These are phyloP conservation scores for Pterocles orientalis DNA, from an alignment of 2,113 vertebrate species.

Conservation along the genomic window DNA sequence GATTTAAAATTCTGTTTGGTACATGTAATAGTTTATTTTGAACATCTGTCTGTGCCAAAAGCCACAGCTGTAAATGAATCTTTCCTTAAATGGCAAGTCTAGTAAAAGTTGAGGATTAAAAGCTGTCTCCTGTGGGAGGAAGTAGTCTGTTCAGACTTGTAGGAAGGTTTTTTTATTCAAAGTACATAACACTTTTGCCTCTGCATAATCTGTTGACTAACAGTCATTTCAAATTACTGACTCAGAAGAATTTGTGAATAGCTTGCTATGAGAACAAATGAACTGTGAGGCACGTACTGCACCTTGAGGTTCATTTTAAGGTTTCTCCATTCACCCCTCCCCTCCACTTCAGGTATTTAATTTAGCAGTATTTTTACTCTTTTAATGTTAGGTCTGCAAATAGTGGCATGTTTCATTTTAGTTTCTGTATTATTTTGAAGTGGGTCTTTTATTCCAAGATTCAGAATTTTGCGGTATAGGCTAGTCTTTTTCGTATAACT, in stretches of 20 bases:
- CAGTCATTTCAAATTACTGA: constrained; percentile 63
- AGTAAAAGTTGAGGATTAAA: constrained; percentile 64
- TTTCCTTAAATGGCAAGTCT: constrained; percentile 66
- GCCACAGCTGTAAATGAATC: constrained; percentile 66
- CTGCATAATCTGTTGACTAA: constrained; percentile 63
- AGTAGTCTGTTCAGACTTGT: constrained; percentile 73
- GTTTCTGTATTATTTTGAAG: not conserved
- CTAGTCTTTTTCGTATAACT: not conserved
- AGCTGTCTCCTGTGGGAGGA: constrained; percentile 67
- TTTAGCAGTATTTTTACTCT: constrained; percentile 31
- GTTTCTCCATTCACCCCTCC: constrained; percentile 32
- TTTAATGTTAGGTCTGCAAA: not conserved
- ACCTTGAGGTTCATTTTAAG: constrained; percentile 46
- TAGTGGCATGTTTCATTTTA: not conserved
- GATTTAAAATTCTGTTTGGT: constrained; percentile 57
- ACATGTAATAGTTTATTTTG: constrained; percentile 67
- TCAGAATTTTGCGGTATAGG: not conserved
- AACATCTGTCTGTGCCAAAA: constrained; percentile 67
- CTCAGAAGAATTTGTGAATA: constrained; percentile 55
- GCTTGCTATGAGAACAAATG: constrained; percentile 44
- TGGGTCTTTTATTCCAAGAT: not conserved
- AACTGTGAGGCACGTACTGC: constrained; percentile 27
- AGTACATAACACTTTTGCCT: constrained; percentile 61
- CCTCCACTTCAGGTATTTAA: not conserved
- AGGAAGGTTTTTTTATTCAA: constrained; percentile 37